These are phyloP conservation scores for Napeogenes inachia DNA, from an alignment of 2,888 invertebrate species.

Conservation along the genomic window DNA sequence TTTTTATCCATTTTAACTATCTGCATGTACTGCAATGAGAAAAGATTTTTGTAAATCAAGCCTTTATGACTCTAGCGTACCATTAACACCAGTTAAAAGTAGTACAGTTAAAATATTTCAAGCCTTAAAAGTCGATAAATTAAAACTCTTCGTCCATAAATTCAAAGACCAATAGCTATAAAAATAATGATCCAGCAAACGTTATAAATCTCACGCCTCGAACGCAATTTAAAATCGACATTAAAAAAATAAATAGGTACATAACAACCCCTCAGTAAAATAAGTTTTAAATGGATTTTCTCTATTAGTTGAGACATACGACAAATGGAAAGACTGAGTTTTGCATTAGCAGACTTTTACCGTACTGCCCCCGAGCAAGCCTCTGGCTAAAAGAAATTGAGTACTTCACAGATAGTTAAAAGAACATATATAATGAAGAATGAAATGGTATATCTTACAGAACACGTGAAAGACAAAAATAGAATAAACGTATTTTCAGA, in stretches of 20 bases:
- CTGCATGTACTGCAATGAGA: neutral
- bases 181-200: constrained; percentile 31
- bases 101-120: constrained; percentile 27
- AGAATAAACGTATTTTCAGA: too few species aligned
- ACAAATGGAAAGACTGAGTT: constrained; percentile 54
- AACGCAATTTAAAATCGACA: constrained; percentile 32
- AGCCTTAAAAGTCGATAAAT: constrained; percentile 30
- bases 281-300: constrained; percentile 56
- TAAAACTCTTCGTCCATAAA: constrained; percentile 30
- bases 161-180: constrained; percentile 41
- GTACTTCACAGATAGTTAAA: constrained; percentile 21
- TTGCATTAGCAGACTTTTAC: constrained; percentile 54
- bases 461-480: too few species aligned
- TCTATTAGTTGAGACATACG: constrained; percentile 52
- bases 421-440: constrained; percentile 16
- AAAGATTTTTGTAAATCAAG: neutral
- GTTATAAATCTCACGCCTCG: constrained; percentile 31
- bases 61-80: neutral
- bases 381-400: constrained; percentile 40
- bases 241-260: constrained; percentile 32
- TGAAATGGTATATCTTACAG: too few species aligned
- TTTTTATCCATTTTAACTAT: too few species aligned
- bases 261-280: constrained; percentile 33
- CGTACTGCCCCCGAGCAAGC: constrained; percentile 45
- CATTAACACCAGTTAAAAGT: constrained; percentile 12